Base-by-base conservation (phyloP, 1,140 invertebrate genomes). In the Brachionus sp. region DNA sequence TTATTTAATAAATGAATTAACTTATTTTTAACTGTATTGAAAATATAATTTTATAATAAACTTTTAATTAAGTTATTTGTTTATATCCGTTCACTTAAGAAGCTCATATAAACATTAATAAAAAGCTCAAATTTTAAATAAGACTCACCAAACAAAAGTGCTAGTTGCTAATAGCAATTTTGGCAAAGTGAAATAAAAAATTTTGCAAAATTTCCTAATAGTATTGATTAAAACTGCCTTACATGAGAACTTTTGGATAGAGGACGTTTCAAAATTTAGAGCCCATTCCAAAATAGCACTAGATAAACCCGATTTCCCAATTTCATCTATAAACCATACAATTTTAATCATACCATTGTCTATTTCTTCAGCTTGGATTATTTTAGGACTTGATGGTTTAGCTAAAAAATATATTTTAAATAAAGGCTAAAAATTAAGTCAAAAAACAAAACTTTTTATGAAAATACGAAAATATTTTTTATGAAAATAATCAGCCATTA, bases 291-390 rank as follows among this genome's bases (percentile, higher is more conserved):
- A 29, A 33, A 75, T 10, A 10, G 19, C 70, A 13, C 33, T 29
- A 16, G 10, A 10, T 50, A 75, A 13, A 35, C 7, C 16, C 10
- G 39, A 75, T 50, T 46, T 75, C 9, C 70, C 70, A 12, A 75
- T 75, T 23, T 75, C 39, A 7, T 75, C 70, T 42, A 75, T 29
- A 39, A 46, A 75, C 70, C 70, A 75, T 10, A 75, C 12, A 42
- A 75, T 12, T 46, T 29, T 44, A 13, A 75, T 75, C 2, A 75
- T 25, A 39, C 19, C 42, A 13, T 46, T 23, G 1, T 19, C n/a
- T 33, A 25, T 5, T 25, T 19, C 19, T 75, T 75, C 70, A 25
- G n/a, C 39, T n/a, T 25, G 12, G 6, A 75, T 10, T 29, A 75
- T 19, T 6, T 29, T 7, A 10, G 70, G 70, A 23, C 19, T 23